A percentile compares a stretch with the other conserved stretches of the same genome.
Evolutionary conservation across 2,113 vertebrate genomes (phyloP).

Genomic region (Alectura lathami): DNA sequence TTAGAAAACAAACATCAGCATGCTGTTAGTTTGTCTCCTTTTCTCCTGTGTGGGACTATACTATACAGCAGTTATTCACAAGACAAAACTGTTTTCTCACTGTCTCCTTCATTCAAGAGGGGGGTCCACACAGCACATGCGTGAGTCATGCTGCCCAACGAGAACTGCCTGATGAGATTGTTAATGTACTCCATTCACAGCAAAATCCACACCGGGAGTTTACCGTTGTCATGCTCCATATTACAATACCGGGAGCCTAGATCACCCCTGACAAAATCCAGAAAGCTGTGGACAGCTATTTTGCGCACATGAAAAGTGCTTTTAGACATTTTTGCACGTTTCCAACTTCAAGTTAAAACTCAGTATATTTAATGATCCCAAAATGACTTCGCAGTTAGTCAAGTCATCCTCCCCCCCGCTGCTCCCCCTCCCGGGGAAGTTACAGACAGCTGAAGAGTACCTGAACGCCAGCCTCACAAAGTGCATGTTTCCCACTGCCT

Average conservation of each 20-base stretch:
- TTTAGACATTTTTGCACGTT: background rate
- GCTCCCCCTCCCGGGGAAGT: background rate
- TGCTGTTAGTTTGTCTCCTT: background rate
- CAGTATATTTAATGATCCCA: background rate
- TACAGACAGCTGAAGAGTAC: background rate
- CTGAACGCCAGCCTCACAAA: background rate
- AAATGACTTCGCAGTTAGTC: background rate
- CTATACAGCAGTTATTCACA: background rate
- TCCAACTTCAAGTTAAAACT: background rate
- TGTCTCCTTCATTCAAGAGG: background rate
- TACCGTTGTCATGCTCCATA: background rate
- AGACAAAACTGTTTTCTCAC: background rate
- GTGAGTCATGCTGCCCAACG: background rate
- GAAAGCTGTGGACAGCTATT: background rate
- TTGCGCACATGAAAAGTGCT: background rate
- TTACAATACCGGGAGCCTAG: background rate
- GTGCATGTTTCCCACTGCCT: background rate
- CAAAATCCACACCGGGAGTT: background rate
- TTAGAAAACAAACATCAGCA: background rate
- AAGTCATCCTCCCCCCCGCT: background rate
- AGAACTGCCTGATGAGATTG: background rate
- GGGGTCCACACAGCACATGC: background rate
- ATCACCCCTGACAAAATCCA: background rate
- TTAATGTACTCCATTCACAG: background rate
- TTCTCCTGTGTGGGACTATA: background rate